A percentile compares a stretch with the other conserved stretches of the same genome.
Conservation (phyloP, 2,113 vertebrate genomes). For the Pseudois nayaur region DNA sequence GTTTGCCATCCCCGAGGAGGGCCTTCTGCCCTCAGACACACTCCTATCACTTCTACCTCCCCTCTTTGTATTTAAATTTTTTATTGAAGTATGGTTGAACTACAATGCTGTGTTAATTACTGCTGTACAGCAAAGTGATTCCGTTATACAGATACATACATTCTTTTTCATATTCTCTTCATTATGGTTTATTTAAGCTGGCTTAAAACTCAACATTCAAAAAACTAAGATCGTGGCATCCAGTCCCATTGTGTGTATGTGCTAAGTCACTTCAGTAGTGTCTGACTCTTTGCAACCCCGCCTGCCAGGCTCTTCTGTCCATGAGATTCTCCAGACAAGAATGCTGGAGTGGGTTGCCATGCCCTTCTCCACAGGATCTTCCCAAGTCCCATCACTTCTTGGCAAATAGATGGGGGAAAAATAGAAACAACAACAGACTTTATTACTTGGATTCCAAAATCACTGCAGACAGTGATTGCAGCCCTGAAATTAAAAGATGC, state of each 20-base stretch:
- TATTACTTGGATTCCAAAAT: background rate
- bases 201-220: background rate
- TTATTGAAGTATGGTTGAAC: background rate
- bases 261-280: background rate
- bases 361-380: background rate
- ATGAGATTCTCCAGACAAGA: background rate
- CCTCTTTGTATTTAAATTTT: background rate
- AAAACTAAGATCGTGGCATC: background rate
- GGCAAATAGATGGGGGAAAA: background rate
- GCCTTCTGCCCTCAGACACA: background rate
- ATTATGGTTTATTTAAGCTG: background rate
- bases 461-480: fast-evolving
- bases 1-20: background rate
- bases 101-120: background rate
- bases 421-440: background rate
- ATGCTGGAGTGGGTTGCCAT: background rate
- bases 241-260: background rate
- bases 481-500: background rate
- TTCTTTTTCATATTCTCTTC: background rate
- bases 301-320: background rate
- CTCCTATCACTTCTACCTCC: background rate
- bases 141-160: background rate
- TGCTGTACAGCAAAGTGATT: background rate
- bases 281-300: background rate
- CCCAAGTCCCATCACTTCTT: background rate